These are phyloP conservation scores for Platichthys flesus DNA, from an alignment of 2,113 vertebrate genomes.

Conservation along the genomic window DNA sequence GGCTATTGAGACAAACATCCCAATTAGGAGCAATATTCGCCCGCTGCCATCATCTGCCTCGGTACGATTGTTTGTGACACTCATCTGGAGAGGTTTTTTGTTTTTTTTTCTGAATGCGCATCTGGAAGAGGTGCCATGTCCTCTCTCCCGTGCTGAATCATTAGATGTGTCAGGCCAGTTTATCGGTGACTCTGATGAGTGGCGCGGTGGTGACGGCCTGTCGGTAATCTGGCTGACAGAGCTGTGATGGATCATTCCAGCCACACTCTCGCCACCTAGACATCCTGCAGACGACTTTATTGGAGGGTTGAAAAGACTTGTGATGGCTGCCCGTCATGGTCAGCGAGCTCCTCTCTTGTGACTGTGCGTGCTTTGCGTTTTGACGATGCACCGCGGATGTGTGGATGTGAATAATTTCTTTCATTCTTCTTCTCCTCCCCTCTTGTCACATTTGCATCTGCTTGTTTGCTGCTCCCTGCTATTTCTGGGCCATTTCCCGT, in stretches of 20 bases:
- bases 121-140: constrained; percentile 11
- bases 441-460: constrained; percentile 44
- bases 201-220: constrained; percentile 30
- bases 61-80: constrained; percentile 52
- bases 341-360: no score
- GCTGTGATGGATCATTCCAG: constrained; percentile 60
- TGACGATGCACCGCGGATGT: neutral
- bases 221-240: constrained; percentile 22
- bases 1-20: constrained; percentile 35
- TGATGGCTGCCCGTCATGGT: constrained; percentile 33
- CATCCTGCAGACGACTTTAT: constrained; percentile 50
- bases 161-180: constrained; percentile 58
- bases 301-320: constrained; percentile 33
- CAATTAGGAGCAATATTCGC: constrained; percentile 47
- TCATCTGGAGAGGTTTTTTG: constrained; percentile 20
- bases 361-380: neutral
- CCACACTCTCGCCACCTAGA: constrained; percentile 23
- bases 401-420: constrained; percentile 10
- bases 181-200: constrained; percentile 48
- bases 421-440: neutral
- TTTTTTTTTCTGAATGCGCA: neutral
- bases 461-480: constrained; percentile 20
- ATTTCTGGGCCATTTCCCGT: constrained; percentile 18
- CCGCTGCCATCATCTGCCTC: constrained; percentile 16
- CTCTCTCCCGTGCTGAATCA: constrained; percentile 45